Conservation (phyloP, 2,113 vertebrate genomes). For the Synodontis membranacea region DNA sequence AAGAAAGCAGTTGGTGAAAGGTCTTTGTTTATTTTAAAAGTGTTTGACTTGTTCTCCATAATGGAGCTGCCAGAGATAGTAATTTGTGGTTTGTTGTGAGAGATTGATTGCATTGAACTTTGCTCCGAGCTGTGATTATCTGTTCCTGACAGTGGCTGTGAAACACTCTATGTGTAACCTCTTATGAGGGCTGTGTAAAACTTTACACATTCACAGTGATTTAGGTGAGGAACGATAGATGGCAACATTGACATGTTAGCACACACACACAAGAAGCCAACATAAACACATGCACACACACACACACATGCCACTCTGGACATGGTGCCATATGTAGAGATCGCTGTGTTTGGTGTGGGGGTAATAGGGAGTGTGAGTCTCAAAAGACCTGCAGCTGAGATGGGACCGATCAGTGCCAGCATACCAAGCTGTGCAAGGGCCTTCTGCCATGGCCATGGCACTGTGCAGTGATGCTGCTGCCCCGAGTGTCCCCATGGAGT, state of each 20-base stretch:
- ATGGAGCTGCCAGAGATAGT: slow-evolving; percentile 34
- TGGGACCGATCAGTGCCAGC: slow-evolving; percentile 45
- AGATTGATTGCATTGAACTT: slow-evolving; percentile 47
- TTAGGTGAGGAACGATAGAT: slow-evolving; percentile 40
- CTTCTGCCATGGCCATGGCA: slow-evolving; percentile 61
- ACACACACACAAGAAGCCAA: slow-evolving; percentile 4
- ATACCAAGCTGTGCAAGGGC: slow-evolving; percentile 50
- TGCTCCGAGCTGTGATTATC: not conserved
- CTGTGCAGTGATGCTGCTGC: slow-evolving; percentile 58
- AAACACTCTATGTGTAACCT: not conserved
- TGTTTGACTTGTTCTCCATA: slow-evolving; percentile 49
- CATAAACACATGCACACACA: not conserved
- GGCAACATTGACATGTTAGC: slow-evolving; percentile 43
- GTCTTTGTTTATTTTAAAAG: slow-evolving; percentile 32
- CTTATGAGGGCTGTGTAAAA: not conserved
- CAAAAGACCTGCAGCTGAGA: slow-evolving; percentile 55
- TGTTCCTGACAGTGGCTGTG: slow-evolving; percentile 5
- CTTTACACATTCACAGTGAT: slow-evolving; percentile 3
- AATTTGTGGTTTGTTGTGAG: slow-evolving; percentile 46
- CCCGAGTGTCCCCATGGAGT: slow-evolving; percentile 60
- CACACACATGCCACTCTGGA: slow-evolving; percentile 18
- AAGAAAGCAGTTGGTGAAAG: slow-evolving; percentile 29
- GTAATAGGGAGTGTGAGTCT: slow-evolving; percentile 39
- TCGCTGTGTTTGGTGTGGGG: slow-evolving; percentile 31
- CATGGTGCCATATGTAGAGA: slow-evolving; percentile 38